phyloP scores from a whole-genome alignment of 2,113 vertebrate genomes.

The Rhabdomys dilectus region DNA sequence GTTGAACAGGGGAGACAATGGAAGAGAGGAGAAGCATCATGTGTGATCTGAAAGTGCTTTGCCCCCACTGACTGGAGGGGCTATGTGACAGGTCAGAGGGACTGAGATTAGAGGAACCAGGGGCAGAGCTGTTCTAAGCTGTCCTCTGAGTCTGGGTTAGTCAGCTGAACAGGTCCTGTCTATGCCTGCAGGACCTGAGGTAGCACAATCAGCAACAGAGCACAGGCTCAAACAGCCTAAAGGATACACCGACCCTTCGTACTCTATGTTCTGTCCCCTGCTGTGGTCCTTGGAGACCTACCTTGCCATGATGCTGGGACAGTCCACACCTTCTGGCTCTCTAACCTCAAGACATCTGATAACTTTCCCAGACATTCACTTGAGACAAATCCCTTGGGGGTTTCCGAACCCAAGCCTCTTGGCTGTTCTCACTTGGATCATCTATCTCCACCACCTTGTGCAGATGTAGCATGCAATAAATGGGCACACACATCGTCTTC shows the following conservation, averaged over 20 bases:
- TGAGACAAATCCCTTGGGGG: conserved; percentile 89
- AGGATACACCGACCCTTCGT: conserved; percentile 88
- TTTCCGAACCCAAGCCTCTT: conserved; percentile 90
- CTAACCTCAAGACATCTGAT: conserved; percentile 92
- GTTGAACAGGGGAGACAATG: not conserved
- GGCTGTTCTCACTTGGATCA: conserved; percentile 89
- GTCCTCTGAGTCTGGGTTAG: not conserved
- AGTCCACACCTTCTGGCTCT: conserved; percentile 88
- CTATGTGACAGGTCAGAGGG: not conserved
- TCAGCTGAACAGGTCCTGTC: no score
- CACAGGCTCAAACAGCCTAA: conserved; percentile 87
- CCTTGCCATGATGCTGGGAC: conserved; percentile 71
- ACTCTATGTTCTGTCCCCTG: conserved; percentile 87
- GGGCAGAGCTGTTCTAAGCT: not conserved
- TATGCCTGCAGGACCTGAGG: conserved; percentile 77
- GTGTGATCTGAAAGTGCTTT: not conserved
- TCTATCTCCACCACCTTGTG: conserved; percentile 93
- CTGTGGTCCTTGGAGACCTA: conserved; percentile 85
- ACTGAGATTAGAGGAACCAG: not conserved
- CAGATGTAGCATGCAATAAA: conserved; percentile 89
- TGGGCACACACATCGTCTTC: conserved; percentile 85
- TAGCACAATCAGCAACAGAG: conserved; percentile 85
- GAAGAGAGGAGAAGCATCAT: not conserved
- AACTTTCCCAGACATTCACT: conserved; percentile 81
- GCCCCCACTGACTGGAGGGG: not conserved